These are phyloP conservation scores for Platypus cylindrus DNA, from an alignment of 2,888 invertebrate species.

Conservation along the genomic window DNA sequence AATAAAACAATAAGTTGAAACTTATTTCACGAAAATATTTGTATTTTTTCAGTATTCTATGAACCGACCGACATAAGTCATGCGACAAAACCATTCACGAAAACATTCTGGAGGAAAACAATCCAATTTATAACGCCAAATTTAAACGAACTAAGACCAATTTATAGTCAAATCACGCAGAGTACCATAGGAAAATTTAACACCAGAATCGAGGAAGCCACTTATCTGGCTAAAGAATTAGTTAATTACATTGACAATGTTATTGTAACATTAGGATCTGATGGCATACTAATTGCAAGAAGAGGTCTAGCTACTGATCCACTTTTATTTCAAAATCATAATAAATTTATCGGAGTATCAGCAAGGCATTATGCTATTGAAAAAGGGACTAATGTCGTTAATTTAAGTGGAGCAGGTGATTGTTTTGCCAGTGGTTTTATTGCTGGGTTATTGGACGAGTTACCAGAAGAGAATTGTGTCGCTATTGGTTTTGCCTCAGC, in stretches of 20 bases:
- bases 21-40: no score
- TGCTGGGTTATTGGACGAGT: slow-evolving; percentile 44
- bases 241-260: slow-evolving; percentile 40
- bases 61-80: slow-evolving; percentile 79
- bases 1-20: no score
- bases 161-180: slow-evolving; percentile 42
- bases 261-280: slow-evolving; percentile 48
- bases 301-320: slow-evolving; percentile 23
- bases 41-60: slow-evolving; percentile 63
- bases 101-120: slow-evolving; percentile 33
- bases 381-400: slow-evolving; percentile 40
- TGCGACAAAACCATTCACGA: slow-evolving; percentile 56
- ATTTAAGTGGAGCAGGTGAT: slow-evolving; percentile 77
- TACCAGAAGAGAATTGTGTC: slow-evolving; percentile 45
- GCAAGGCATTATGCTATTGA: slow-evolving; percentile 38
- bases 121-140: slow-evolving; percentile 67
- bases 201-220: slow-evolving; percentile 28
- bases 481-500: slow-evolving; percentile 51
- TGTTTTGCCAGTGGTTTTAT: slow-evolving; percentile 62
- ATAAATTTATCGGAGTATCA: slow-evolving; percentile 15
- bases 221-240: slow-evolving; percentile 4
- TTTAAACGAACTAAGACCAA: slow-evolving; percentile 56
- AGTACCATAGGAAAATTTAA: slow-evolving; percentile 12
- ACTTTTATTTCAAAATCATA: slow-evolving; percentile 17
- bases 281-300: slow-evolving; percentile 44